Percentiles rank a stretch among this genome's conserved stretches.
phyloP scores from a whole-genome alignment of 2,888 invertebrate genomes.

The Perdita meconis region DNA sequence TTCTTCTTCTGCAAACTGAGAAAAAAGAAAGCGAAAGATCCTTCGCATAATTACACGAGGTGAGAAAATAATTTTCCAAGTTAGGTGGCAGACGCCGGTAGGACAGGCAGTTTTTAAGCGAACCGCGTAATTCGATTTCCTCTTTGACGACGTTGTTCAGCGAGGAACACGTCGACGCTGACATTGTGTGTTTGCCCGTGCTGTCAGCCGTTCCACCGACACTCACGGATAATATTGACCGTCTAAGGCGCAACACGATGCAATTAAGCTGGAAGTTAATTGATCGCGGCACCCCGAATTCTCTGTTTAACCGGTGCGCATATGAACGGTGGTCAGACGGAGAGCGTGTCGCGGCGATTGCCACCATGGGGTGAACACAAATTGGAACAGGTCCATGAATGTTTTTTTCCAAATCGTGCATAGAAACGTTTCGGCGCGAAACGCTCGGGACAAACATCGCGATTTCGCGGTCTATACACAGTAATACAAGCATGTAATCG shows the following conservation, averaged over 20 bases:
- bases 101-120: constrained; percentile 16
- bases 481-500: constrained; percentile 35
- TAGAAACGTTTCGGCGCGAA: not conserved
- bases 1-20: not conserved
- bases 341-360: not conserved
- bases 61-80: constrained; percentile 20
- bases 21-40: not conserved
- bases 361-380: not conserved
- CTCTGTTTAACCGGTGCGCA: not conserved
- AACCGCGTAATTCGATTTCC: constrained; percentile 32
- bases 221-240: constrained; percentile 50
- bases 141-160: not conserved
- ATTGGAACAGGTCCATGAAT: not conserved
- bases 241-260: constrained; percentile 41
- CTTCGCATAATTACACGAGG: constrained; percentile 2
- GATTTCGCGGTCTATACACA: constrained; percentile 1
- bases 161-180: not conserved
- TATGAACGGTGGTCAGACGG: not conserved
- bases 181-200: constrained; percentile 9
- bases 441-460: not conserved
- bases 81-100: not conserved
- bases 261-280: constrained; percentile 59
- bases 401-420: no score
- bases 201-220: constrained; percentile 14
- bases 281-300: constrained; percentile 30